A percentile compares a stretch with the other conserved stretches of the same genome.
These are phyloP conservation scores for Anas georgica DNA, from an alignment of 2,797 vertebrate species.

Conservation along the genomic window DNA sequence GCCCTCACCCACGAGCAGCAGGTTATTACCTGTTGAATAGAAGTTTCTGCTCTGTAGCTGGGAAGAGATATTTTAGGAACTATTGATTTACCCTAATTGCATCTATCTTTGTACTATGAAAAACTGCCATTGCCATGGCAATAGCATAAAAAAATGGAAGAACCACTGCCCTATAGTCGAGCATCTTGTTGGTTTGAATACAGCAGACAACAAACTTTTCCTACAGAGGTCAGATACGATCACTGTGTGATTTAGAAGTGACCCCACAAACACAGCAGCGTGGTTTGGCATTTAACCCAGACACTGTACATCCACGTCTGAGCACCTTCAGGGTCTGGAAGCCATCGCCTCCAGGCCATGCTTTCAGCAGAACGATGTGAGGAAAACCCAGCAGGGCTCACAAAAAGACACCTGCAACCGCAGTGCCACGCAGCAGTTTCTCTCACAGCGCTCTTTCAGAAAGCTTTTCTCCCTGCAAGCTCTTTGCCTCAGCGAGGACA, in stretches of 20 bases:
- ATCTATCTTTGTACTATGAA: not conserved
- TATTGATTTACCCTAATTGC: not conserved
- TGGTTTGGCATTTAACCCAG: not conserved
- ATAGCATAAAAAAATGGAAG: not conserved
- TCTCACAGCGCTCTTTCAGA: not conserved
- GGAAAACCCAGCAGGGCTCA: not conserved
- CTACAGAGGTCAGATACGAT: not conserved
- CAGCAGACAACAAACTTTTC: not conserved
- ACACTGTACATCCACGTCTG: not conserved
- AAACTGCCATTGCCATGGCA: constrained; percentile 4
- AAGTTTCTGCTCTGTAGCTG: not conserved
- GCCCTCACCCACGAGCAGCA: not conserved
- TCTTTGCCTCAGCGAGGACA: not conserved
- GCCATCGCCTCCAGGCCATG: accelerated
- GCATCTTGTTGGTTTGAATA: not conserved
- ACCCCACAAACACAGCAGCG: not conserved
- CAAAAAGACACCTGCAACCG: not conserved
- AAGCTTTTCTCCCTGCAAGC: not conserved
- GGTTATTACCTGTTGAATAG: not conserved
- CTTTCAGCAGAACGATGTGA: not conserved
- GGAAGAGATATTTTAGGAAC: constrained; percentile 5
- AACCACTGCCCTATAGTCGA: not conserved
- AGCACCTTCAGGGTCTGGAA: not conserved
- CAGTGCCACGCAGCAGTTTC: accelerated
- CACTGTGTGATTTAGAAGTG: not conserved